Evolutionary conservation across 2,797 vertebrate species (phyloP), one percentile per base, ranked within the genome.

Genomic region (Megaceryle alcyon): DNA sequence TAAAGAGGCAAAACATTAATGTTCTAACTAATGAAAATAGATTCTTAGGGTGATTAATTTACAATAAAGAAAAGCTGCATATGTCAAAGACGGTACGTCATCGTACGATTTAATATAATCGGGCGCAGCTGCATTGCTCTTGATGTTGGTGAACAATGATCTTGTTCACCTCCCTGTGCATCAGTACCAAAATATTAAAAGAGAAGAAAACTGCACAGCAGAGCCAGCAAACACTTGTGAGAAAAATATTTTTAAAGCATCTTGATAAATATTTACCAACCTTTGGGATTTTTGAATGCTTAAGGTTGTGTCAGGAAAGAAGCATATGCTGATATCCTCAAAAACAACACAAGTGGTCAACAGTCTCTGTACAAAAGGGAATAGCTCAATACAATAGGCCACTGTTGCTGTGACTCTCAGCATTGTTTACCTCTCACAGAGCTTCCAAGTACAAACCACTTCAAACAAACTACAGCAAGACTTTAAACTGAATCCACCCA

Each of bases 381-480:
- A 94, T 75, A 78, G 86, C 88, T 95, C 80, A 78, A 85, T 93
- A 96, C 93, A 97, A 96, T 96, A 91, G 94, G 61, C 86, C 94
- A 96, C 91, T 96, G 95, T 96, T 95, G 95, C 94, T 96, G 94
- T 64, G 93, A 95, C 86, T 96, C 86, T 92, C 65, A 78, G 75
- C 70, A 80, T 96, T 96, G 95, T 96, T 97, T 97, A 95, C 95
- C 95, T 96, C 96, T 96, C 93, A 95, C 88, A 88, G 88, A 83
- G 79, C 69, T 96, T 96, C 96, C 90, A 94, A 96, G 93, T 89
- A 92, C 90, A 96, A 97, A 95, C 83, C 87, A 77, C 83, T 96
- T 87, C 85, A 95, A 94, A 94, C 89, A 91, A 94, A 93, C 94
- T 82, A 82, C 85, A 92, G 80, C 39, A 86, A 93, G 85, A 91